Evolutionary conservation across 2,113 vertebrate genomes (phyloP), one percentile per base, ranked within the genome.

Genomic region (Phrynosoma platyrhinos): DNA sequence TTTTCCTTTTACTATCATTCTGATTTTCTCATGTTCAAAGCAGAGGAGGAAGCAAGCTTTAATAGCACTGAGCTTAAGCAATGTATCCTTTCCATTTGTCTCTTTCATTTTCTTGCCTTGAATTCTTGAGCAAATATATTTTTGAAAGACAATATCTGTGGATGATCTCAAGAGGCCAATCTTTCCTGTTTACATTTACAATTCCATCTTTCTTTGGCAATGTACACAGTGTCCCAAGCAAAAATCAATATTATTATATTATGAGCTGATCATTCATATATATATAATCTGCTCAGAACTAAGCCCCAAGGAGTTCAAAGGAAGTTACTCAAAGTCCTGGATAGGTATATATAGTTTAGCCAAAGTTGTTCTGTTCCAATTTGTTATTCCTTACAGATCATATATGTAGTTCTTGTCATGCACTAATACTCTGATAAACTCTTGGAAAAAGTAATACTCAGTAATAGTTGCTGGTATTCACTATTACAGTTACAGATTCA

Each of bases 61-160:
- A 62, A 58, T 14, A 81, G 10, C 9, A 58, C 30, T 82, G 9
- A 66, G 5, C 20, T 82, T 76, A n/a, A 75, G 64, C 79, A 87
- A 52, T 18, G 55, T n/a, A 36, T 30, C 27, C 79, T 74, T 87
- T 30, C 2, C 32, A 36, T 21, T 75, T 84, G 30, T 36, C 40
- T 42, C 14, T 84, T 42, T 81, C n/a, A 42, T 77, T 71, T 79
- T 30, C 25, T 75, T 75, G 27, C 36, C 69, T 87, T n/a, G 47
- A 64, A 75, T 27, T 64, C 36, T 47, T 82, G 53, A 74, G 64
- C 32, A 87, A 72, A 58, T 40, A 32, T 25, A 23, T 64, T 82
- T 69, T 75, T 87, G 79, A 87, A 87, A 82, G 69, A 36, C 75
- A 74, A 47, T 74, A 52, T 82, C 81, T 62, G 36, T 25, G 27